Evolutionary conservation across 2,888 invertebrate species (phyloP), one percentile per base, ranked within the genome.

Genomic region (Nomada ruficornis): DNA sequence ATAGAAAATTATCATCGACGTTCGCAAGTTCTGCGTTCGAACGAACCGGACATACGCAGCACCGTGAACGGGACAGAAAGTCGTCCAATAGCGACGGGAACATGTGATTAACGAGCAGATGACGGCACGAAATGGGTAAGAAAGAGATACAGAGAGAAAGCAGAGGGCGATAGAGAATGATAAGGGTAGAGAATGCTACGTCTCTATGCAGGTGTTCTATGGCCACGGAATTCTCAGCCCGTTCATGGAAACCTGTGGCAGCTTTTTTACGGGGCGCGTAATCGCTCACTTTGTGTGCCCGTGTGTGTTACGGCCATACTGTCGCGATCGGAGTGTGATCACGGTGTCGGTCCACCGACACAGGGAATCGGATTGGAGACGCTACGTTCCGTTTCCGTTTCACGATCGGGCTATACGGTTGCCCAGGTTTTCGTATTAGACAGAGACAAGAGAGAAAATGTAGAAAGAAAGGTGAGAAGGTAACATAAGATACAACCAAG

Each of bases 201-300:
- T 36, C 20, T 20, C 29, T 54, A 54, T 55, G 20, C 29, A 55
- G 42, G 55, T 10, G 3, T 15, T 23, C 55, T 54, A 29, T 55
- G 18, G 42, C 23, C 42, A 42, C 68, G 23, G 57, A 15, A 55
- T 42, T 68, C 42, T 55, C 68, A 44, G 59, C 67, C 9, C 57
- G 73, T 47, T 57, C 57, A 47, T 47, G 26, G 44, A 26, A 26
- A 57, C 42, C 7, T 44, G 55, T 36, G 10, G 42, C 20, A 36
- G 36, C 36, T 7, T 44, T 44, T 55, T 57, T 44, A 69, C 44
- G 44, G 54, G 54, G 54, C 57, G 65, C 70, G 82, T 81, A 18
- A 55, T 82, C 71, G 72, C 82, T 36, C 15, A 68, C 29, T 71
- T 81, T 71, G 81, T 67, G 81, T 71, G 77, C 60, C 62, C 69